Base-by-base conservation (phyloP, 2,113 vertebrate species). In the Tachuris rubrigastra region DNA sequence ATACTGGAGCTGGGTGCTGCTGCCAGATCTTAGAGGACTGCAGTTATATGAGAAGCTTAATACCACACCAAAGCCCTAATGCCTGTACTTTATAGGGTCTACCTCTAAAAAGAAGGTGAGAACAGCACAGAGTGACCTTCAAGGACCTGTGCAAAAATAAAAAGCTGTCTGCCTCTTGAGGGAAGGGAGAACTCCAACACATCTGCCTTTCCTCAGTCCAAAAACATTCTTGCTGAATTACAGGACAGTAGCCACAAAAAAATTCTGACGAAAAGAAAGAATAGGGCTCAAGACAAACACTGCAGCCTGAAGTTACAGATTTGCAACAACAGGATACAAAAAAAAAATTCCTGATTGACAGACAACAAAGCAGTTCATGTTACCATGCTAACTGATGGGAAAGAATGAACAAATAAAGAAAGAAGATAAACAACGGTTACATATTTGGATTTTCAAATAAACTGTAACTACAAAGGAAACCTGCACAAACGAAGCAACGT, bases 321-420 rank as follows among this genome's bases (percentile, higher is more conserved):
- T 96, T 95, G 93, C 20, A 19, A 77, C 58, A 55, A 94, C 62
- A 90, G 71, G 65, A 89, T 35, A 85, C 14, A 73, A 79, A 89
- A 73, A 79, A 89, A 31, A 80, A 80, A 77, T 24, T 65, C 81
- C 75, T 86, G 53, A 89, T 24, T 91, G 85, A 22, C 50, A 83
- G 85, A 22, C 50, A 83, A 25, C 71, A 14, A 35, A 92, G 53
- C 15, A 62, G 33, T n/a, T 19, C 63, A 25, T 2, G 3, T 94
- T 87, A 90, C 52, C 78, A 81, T 59, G 71, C 58, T 96, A 97
- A 94, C 69, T 66, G 58, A 72, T 53, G 35, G 17, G 47, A 91
- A 93, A 90, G 88, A 94, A n/a, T 88, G 55, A 96, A 95, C 19
- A 85, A 92, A 87, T 4, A 7, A 44, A 25, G 14, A 25, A 30